Conservation (phyloP, 2,888 invertebrate species). For the Drosophila heteroneura region DNA sequence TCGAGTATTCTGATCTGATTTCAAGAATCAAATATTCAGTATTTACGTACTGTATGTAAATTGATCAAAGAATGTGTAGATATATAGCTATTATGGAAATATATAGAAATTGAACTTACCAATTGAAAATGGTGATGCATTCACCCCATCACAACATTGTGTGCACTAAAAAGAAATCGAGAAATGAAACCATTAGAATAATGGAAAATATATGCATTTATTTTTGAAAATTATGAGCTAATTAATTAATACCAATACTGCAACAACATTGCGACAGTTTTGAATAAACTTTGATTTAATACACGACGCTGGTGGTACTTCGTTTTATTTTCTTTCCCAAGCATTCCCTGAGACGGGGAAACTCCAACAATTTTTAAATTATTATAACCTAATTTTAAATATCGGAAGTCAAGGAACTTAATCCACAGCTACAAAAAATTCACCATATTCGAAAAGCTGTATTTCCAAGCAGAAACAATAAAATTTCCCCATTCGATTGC, state of each 20-base stretch:
- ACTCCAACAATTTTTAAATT: too few species aligned
- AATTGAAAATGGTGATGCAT: slow-evolving; percentile 39
- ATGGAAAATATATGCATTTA: background rate
- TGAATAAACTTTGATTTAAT: too few species aligned
- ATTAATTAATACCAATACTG: too few species aligned
- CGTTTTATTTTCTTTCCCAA: too few species aligned
- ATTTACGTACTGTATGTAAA: background rate
- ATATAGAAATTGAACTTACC: slow-evolving; percentile 35
- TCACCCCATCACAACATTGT: slow-evolving; percentile 48
- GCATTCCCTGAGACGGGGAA: too few species aligned
- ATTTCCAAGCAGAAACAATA: too few species aligned
- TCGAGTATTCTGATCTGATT: background rate
- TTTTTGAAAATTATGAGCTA: too few species aligned
- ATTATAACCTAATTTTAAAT: background rate
- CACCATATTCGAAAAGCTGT: too few species aligned
- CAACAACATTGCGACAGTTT: too few species aligned
- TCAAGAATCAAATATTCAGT: background rate
- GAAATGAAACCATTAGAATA: background rate
- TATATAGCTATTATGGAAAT: background rate
- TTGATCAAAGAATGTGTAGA: background rate
- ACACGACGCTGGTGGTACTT: too few species aligned
- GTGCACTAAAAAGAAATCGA: slow-evolving; percentile 32
- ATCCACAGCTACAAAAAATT: background rate
- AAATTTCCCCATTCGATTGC: background rate
- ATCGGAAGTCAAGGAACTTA: background rate